phyloP scores from a whole-genome alignment of 2,113 vertebrate genomes.

The Thalassarche chlororhynchos region DNA sequence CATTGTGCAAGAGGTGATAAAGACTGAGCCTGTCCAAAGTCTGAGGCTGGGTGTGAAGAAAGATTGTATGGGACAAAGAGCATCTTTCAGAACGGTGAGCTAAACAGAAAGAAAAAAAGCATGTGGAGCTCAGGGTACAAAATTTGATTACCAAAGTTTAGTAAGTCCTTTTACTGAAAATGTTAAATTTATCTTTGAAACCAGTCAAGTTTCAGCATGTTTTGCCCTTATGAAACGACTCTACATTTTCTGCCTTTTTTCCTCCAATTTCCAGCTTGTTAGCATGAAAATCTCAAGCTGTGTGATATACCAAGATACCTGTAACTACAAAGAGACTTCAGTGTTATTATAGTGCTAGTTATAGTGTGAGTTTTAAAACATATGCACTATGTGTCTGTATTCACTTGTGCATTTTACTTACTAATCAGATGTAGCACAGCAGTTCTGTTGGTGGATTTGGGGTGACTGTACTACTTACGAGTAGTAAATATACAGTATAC shows the following conservation, averaged over 20 bases:
- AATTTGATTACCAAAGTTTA: background rate
- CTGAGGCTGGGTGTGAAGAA: background rate
- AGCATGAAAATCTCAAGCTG: background rate
- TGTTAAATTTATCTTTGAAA: conserved; percentile 2
- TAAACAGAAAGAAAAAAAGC: background rate
- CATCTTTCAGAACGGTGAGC: background rate
- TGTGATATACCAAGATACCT: background rate
- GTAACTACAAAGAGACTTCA: background rate
- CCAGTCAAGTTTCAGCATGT: background rate
- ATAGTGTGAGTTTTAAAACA: background rate
- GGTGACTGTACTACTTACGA: background rate
- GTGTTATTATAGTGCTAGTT: background rate
- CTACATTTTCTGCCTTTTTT: background rate
- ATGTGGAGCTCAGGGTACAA: background rate
- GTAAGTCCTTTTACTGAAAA: background rate
- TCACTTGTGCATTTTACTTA: background rate
- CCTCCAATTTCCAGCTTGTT: background rate
- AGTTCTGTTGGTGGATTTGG: background rate
- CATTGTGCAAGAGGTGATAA: background rate
- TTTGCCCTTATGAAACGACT: background rate
- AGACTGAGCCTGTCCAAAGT: background rate
- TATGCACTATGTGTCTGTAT: background rate
- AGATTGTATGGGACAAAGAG: background rate
- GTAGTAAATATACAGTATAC: background rate
- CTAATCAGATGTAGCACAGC: background rate